Conservation (phyloP, 2,888 invertebrate species). For the Incurvaria masculella region DNA sequence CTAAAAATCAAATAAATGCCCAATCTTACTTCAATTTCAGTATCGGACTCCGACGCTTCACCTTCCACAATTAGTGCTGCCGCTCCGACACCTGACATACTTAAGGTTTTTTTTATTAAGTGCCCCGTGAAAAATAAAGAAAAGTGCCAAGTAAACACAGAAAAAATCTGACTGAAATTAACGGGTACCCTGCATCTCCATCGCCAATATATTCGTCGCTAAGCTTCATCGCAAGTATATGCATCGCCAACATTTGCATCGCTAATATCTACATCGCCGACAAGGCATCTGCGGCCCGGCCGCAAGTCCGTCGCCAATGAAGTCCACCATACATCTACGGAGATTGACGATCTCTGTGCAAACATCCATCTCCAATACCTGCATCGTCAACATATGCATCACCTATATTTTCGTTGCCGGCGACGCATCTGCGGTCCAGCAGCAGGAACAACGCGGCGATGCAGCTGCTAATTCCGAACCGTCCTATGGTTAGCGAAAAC, state of each 20-base stretch:
- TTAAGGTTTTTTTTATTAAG: not conserved
- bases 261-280: too few species aligned
- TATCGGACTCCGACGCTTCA: conserved; percentile 46
- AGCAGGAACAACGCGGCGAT: not conserved
- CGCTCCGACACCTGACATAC: conserved; percentile 34
- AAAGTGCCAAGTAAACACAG: not conserved
- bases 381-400: too few species aligned
- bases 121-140: not conserved
- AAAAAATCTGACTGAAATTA: not conserved
- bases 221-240: too few species aligned
- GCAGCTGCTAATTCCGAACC: too few species aligned
- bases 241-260: conserved; percentile 17
- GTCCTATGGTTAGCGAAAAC: too few species aligned
- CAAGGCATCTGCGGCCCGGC: not conserved
- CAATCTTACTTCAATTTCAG: conserved; percentile 39
- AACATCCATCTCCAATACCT: not conserved
- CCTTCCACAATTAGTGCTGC: conserved; percentile 39
- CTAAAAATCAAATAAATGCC: too few species aligned
- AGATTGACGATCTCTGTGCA: conserved; percentile 1
- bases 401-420: not conserved
- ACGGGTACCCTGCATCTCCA: not conserved
- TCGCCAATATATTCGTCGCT: too few species aligned
- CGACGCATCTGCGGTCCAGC: too few species aligned
- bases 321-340: not conserved
- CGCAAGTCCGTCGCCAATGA: too few species aligned